Evolutionary conservation across 2,888 invertebrate species (phyloP).

Genomic region (Dexiosoma caninum): DNA sequence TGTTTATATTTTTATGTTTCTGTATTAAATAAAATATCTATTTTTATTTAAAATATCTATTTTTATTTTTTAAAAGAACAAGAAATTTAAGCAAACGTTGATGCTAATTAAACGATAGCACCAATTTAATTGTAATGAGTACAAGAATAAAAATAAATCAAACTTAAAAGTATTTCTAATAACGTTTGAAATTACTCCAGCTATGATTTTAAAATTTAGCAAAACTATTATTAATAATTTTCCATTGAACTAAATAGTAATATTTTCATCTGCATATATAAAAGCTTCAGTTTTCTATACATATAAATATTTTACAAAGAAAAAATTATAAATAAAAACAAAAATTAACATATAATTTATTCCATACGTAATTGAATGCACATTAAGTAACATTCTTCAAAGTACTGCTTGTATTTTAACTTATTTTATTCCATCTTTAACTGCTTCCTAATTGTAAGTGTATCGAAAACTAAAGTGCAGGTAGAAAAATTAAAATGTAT

Average conservation of each 20-base stretch:
- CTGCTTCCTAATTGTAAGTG: not conserved
- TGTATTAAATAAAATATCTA: slow-evolving; percentile 27
- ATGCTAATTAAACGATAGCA: slow-evolving; percentile 18
- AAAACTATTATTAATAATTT: not conserved
- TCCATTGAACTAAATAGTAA: not conserved
- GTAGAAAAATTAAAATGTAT: not conserved
- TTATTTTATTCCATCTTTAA: not conserved
- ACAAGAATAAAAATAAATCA: not conserved
- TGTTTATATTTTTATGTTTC: slow-evolving; percentile 18
- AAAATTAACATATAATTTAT: too few relatives aligned
- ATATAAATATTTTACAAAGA: not conserved
- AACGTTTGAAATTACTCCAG: not conserved
- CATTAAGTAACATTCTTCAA: not conserved
- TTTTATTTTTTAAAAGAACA: not conserved
- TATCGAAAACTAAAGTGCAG: not conserved
- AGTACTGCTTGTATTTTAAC: not conserved
- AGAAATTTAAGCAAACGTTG: slow-evolving; percentile 6
- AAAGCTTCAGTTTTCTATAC: not conserved
- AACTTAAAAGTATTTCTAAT: not conserved
- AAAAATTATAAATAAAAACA: too few relatives aligned
- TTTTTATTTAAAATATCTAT: slow-evolving; percentile 17
- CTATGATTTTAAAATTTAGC: not conserved
- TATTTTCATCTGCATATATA: not conserved
- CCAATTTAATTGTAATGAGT: not conserved
- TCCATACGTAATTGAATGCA: not conserved